These are phyloP conservation scores for Popillia japonica DNA, from an alignment of 1,140 invertebrate species.

Conservation along the genomic window DNA sequence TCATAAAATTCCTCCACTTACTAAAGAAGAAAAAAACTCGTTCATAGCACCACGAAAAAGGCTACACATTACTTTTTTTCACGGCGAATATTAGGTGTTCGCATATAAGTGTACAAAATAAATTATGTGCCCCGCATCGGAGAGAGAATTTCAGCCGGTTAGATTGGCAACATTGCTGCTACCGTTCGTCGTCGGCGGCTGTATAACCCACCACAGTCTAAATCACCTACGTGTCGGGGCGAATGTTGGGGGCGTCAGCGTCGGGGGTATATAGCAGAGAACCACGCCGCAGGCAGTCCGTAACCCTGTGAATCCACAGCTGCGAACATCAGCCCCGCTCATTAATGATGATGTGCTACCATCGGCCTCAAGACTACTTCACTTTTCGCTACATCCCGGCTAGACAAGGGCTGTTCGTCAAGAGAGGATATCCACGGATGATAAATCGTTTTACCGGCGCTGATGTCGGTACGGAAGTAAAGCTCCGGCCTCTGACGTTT, in stretches of 20 bases:
- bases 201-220: constrained; percentile 38
- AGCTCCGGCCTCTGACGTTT: constrained; percentile 12
- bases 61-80: not conserved
- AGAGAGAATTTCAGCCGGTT: not conserved
- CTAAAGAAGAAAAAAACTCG: not conserved
- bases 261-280: constrained; percentile 34
- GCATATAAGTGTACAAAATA: constrained; percentile 4
- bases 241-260: constrained; percentile 29
- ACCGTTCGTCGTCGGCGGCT: not conserved
- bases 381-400: constrained; percentile 52
- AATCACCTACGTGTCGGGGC: constrained; percentile 49
- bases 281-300: constrained; percentile 45
- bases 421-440: constrained; percentile 46
- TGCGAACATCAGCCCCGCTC: constrained; percentile 53
- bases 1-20: constrained; percentile 7
- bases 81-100: not conserved
- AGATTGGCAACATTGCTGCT: not conserved
- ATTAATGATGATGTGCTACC: constrained; percentile 57
- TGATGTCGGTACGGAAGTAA: not conserved
- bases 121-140: not conserved
- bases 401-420: constrained; percentile 48
- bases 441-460: constrained; percentile 43
- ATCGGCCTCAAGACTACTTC: constrained; percentile 56
- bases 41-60: not conserved
- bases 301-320: constrained; percentile 49